A percentile compares a stretch with the other conserved stretches of the same genome.
Conservation (phyloP, 2,888 invertebrate species). For the Trissolcus brochymenae region DNA sequence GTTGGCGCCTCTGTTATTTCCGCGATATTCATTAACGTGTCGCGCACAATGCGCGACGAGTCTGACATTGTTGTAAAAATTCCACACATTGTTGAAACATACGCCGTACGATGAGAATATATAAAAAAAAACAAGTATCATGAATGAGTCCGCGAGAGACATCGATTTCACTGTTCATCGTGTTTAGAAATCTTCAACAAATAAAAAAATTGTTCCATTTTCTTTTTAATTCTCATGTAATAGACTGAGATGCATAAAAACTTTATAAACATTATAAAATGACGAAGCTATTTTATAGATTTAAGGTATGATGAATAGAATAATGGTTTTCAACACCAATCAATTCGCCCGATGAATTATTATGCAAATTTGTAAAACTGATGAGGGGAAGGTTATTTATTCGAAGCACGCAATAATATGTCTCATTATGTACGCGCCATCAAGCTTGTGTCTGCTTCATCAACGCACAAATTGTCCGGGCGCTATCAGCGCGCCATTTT, state of each 20-base stretch:
- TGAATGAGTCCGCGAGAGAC: slow-evolving; percentile 43
- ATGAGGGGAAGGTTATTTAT: slow-evolving; percentile 10
- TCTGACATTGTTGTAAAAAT: slow-evolving; percentile 24
- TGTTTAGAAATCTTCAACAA: slow-evolving; percentile 32
- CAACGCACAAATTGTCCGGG: slow-evolving; percentile 33
- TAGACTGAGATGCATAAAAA: too few relatives aligned
- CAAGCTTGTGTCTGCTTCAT: slow-evolving; percentile 33
- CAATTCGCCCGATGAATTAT: slow-evolving; percentile 27
- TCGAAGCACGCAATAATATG: slow-evolving; percentile 33
- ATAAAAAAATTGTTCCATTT: background rate
- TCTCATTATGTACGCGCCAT: slow-evolving; percentile 25
- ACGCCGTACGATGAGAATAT: slow-evolving; percentile 23
- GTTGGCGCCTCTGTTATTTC: background rate
- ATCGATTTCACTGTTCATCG: slow-evolving; percentile 15
- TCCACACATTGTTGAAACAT: slow-evolving; percentile 17
- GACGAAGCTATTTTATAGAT: background rate
- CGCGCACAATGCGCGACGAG: slow-evolving; percentile 19
- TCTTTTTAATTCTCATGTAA: background rate
- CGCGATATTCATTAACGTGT: slow-evolving; percentile 30
- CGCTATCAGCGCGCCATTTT: slow-evolving; percentile 45
- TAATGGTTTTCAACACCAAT: slow-evolving; percentile 4
- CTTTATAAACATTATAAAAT: background rate
- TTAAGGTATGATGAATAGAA: background rate
- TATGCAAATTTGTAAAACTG: slow-evolving; percentile 29
- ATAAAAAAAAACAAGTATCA: slow-evolving; percentile 43